Evolutionary conservation across 2,797 vertebrate genomes (phyloP).

Genomic region (Poliocrania exsul): DNA sequence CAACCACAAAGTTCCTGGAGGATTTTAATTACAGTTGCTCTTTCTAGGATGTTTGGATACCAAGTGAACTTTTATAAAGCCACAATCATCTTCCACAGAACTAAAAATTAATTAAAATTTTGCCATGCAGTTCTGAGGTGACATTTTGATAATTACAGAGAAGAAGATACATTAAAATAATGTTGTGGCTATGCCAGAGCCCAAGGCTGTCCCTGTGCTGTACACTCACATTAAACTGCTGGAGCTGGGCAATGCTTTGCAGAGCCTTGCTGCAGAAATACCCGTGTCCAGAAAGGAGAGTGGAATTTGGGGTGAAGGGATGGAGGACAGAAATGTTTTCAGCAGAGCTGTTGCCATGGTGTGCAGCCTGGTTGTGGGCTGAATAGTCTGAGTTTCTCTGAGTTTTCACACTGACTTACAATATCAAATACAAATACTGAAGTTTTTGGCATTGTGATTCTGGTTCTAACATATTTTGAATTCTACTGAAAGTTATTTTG

Average conservation of each 20-base stretch:
- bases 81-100: not conserved
- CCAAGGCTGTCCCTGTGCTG: not conserved
- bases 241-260: not conserved
- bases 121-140: not conserved
- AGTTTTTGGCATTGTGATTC: not conserved
- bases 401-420: not conserved
- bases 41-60: conserved; percentile 41
- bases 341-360: not conserved
- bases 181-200: accelerated
- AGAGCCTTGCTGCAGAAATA: not conserved
- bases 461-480: not conserved
- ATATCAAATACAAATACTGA: not conserved
- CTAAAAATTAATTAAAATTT: not conserved
- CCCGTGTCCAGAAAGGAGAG: not conserved
- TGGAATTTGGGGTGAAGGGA: not conserved
- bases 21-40: conserved; percentile 54
- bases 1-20: not conserved
- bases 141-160: not conserved
- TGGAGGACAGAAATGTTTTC: not conserved
- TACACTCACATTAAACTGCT: not conserved
- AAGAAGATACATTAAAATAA: not conserved
- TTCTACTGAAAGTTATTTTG: not conserved
- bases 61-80: conserved; percentile 34
- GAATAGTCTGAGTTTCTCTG: not conserved
- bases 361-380: not conserved